Evolutionary conservation across 2,113 vertebrate genomes (phyloP).

Genomic region (Labrus mixtus): DNA sequence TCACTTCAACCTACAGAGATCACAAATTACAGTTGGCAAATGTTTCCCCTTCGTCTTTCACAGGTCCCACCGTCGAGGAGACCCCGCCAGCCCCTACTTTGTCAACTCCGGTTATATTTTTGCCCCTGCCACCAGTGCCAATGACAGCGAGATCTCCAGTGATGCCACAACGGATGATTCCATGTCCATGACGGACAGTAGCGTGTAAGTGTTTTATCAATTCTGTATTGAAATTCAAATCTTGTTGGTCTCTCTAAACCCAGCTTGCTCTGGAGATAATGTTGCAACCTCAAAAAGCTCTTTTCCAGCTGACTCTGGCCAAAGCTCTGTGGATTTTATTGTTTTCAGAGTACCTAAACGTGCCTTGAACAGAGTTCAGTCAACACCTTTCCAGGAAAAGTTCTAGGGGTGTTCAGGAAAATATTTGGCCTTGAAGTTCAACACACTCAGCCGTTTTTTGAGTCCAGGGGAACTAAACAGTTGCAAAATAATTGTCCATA

Average conservation of each 20-base stretch:
- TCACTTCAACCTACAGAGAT: neutral
- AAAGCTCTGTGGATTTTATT: constrained; percentile 34
- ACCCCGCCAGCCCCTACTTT: constrained; percentile 90
- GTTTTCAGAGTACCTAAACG: constrained; percentile 46
- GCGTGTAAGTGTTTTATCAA: constrained; percentile 88
- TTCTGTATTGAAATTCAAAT: neutral
- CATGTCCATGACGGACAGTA: constrained; percentile 97
- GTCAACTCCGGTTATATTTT: constrained; percentile 92
- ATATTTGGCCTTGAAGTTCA: constrained; percentile 58
- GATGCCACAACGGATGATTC: constrained; percentile 95
- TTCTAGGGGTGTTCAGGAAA: constrained; percentile 55
- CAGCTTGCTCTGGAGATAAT: constrained; percentile 20
- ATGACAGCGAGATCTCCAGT: constrained; percentile 96
- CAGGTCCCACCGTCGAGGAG: constrained; percentile 90
- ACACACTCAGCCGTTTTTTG: constrained; percentile 47
- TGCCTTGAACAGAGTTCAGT: constrained; percentile 48
- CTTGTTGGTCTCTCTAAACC: neutral
- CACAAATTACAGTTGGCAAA: neutral
- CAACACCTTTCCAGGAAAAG: constrained; percentile 69
- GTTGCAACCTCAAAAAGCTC: constrained; percentile 23
- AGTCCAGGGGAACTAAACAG: constrained; percentile 23
- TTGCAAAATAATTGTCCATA: constrained; percentile 66
- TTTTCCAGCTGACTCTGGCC: constrained; percentile 37
- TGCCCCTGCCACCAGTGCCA: constrained; percentile 93
- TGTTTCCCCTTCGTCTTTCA: constrained; percentile 1